Conservation (phyloP, 2,113 vertebrate genomes). For the Bos taurus region DNA sequence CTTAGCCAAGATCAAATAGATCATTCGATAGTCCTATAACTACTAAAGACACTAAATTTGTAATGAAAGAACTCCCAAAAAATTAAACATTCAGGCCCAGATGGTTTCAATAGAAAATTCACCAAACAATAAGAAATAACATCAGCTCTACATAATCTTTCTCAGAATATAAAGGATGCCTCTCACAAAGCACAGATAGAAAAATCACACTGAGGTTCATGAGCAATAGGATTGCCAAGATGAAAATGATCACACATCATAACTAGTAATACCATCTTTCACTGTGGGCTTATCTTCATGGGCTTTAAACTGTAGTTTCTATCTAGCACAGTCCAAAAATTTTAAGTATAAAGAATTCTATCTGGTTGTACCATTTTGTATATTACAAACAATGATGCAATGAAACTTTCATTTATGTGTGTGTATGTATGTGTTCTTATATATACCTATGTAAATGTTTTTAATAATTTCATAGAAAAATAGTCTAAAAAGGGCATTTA, state of each 20-base stretch:
- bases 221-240: not conserved
- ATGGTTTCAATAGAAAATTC: not conserved
- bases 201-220: not conserved
- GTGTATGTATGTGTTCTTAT: not conserved
- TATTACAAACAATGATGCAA: not conserved
- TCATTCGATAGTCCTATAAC: not conserved
- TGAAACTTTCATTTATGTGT: not conserved
- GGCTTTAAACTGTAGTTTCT: not conserved
- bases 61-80: not conserved
- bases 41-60: not conserved
- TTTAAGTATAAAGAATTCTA: not conserved
- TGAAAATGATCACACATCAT: not conserved
- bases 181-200: not conserved
- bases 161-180: not conserved
- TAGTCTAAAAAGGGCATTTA: not conserved
- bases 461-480: not conserved
- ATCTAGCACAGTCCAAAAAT: not conserved
- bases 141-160: not conserved
- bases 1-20: not conserved
- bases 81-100: not conserved
- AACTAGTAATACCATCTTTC: not conserved
- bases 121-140: not conserved
- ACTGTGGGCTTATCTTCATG: not conserved
- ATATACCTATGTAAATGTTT: not conserved
- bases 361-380: not conserved